Percentiles rank a stretch among this genome's conserved stretches.
Conservation (phyloP, 2,113 vertebrate species). For the Zapornia atra region DNA sequence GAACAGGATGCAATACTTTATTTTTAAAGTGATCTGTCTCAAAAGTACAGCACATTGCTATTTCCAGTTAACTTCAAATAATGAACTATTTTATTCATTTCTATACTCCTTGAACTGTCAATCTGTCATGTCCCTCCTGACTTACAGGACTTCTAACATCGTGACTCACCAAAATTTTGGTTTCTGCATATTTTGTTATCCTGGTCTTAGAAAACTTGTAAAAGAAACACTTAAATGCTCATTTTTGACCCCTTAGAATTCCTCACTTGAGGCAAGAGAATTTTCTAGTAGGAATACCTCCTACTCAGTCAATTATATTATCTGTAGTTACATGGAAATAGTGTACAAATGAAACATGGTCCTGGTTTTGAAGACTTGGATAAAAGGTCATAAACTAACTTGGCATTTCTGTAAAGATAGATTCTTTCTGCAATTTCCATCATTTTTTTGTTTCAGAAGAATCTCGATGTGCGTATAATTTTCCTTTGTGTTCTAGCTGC, state of each 20-base stretch:
- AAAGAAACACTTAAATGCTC: not conserved
- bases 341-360: not conserved
- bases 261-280: not conserved
- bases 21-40: not conserved
- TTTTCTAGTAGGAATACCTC: not conserved
- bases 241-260: not conserved
- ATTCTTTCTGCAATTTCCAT: not conserved
- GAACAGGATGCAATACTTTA: not conserved
- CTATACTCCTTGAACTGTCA: not conserved
- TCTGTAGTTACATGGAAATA: not conserved
- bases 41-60: not conserved
- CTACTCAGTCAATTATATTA: not conserved
- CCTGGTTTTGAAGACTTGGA: not conserved
- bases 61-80: not conserved
- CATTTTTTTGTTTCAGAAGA: not conserved
- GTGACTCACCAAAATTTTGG: not conserved
- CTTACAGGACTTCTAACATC: not conserved
- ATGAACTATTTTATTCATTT: not conserved
- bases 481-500: not conserved
- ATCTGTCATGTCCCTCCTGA: not conserved
- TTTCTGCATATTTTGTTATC: not conserved
- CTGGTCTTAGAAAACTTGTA: not conserved
- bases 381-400: not conserved
- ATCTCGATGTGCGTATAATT: not conserved
- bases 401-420: not conserved